phyloP scores from a whole-genome alignment of 2,797 vertebrate species.

The Momotus momota region DNA sequence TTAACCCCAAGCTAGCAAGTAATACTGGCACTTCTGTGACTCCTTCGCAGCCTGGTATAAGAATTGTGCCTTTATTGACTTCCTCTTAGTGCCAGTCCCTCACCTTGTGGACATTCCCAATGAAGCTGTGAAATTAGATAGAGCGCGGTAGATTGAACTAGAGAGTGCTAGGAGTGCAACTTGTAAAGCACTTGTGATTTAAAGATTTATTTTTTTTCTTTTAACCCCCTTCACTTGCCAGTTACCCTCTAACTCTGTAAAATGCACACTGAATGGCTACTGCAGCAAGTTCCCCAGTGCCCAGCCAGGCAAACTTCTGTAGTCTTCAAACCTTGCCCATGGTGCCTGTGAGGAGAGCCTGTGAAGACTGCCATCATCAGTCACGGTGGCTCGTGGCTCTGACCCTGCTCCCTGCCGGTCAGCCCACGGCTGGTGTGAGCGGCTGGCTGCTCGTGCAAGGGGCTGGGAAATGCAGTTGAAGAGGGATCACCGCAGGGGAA shows the following conservation, averaged over 20 bases:
- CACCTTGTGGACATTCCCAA: slow-evolving; percentile 53
- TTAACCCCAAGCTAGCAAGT: neutral
- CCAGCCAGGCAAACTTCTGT: accelerated
- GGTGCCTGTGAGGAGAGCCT: neutral
- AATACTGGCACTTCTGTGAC: neutral
- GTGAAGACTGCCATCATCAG: accelerated
- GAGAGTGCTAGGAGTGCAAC: neutral
- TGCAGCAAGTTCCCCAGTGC: neutral
- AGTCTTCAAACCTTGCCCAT: neutral
- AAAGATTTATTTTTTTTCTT: neutral
- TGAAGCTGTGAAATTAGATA: slow-evolving; percentile 65
- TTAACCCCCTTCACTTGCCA: neutral
- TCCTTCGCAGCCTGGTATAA: slow-evolving; percentile 11
- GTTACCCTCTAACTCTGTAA: neutral
- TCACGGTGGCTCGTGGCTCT: accelerated
- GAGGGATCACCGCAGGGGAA: neutral
- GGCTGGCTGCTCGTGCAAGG: neutral
- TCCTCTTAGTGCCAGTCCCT: slow-evolving; percentile 36
- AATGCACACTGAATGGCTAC: neutral
- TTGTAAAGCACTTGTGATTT: neutral
- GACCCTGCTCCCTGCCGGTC: neutral
- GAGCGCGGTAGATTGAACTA: slow-evolving; percentile 43
- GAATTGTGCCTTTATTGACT: slow-evolving; percentile 42
- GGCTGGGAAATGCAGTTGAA: neutral
- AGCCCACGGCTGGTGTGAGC: accelerated